These are phyloP conservation scores for Papilio machaon DNA, from an alignment of 1,140 invertebrate species.

Conservation along the genomic window DNA sequence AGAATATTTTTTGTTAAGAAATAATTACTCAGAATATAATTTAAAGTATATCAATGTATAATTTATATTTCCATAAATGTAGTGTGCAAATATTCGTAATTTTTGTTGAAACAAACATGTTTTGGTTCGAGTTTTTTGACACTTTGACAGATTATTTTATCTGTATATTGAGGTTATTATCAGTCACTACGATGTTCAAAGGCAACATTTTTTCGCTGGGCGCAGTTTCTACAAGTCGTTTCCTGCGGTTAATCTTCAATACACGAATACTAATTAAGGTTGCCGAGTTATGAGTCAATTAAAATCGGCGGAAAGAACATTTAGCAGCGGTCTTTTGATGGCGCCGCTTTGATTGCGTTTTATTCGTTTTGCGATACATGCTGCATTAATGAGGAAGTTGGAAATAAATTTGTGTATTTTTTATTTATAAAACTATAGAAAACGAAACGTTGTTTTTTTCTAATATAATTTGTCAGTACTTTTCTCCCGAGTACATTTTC, in stretches of 20 bases:
- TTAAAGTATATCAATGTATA: background rate
- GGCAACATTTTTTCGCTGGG: background rate
- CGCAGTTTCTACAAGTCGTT: slow-evolving; percentile 36
- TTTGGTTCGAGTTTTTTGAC: slow-evolving; percentile 1
- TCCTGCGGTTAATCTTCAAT: slow-evolving; percentile 43
- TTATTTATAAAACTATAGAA: background rate
- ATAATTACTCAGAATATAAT: background rate
- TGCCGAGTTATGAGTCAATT: slow-evolving; percentile 46
- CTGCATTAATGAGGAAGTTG: slow-evolving; percentile 6
- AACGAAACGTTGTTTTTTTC: background rate
- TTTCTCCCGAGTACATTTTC: background rate
- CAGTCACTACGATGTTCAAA: background rate
- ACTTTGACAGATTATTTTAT: slow-evolving; percentile 10
- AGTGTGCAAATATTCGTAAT: background rate
- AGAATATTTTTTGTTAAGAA: background rate
- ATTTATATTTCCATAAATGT: background rate
- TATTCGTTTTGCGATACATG: slow-evolving; percentile 21
- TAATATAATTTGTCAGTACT: background rate
- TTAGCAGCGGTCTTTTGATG: slow-evolving; percentile 7
- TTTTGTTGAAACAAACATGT: background rate
- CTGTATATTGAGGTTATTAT: background rate
- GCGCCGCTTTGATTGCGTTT: slow-evolving; percentile 5
- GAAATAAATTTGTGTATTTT: background rate
- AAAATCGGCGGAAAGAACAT: slow-evolving; percentile 40
- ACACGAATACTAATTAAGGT: slow-evolving; percentile 44